phyloP scores from a whole-genome alignment of 2,113 vertebrate genomes.

The Galemys pyrenaicus region DNA sequence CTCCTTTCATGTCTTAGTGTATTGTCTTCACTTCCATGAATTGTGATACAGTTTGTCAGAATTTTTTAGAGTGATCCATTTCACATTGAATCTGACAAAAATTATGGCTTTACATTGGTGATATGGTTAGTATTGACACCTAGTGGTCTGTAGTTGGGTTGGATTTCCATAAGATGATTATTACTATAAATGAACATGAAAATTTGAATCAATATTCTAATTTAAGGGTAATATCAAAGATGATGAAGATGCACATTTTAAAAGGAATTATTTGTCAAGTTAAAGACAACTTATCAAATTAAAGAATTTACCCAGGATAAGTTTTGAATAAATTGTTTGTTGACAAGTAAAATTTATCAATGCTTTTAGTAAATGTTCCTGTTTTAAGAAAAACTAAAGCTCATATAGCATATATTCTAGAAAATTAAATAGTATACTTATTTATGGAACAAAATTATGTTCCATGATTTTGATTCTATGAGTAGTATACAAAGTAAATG shows the following conservation, averaged over 20 bases:
- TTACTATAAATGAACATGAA: slow-evolving; percentile 7
- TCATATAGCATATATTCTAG: slow-evolving; percentile 42
- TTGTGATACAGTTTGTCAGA: not conserved
- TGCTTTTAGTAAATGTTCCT: slow-evolving; percentile 46
- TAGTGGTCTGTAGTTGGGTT: not conserved
- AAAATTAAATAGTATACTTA: slow-evolving; percentile 64
- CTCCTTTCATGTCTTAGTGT: slow-evolving; percentile 24
- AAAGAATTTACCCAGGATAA: slow-evolving; percentile 47
- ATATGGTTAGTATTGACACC: not conserved
- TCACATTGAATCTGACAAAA: slow-evolving; percentile 63
- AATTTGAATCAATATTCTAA: slow-evolving; percentile 23
- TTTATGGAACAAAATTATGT: too few relatives aligned
- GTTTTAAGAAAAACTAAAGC: slow-evolving; percentile 55
- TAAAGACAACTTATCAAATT: not conserved
- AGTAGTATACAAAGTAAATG: slow-evolving; percentile 50
- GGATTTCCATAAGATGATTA: slow-evolving; percentile 10
- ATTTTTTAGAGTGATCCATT: slow-evolving; percentile 12
- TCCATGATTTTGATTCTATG: slow-evolving; percentile 62
- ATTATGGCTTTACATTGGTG: not conserved
- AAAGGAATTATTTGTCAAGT: not conserved
- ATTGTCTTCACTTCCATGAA: not conserved
- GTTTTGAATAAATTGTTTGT: slow-evolving; percentile 68
- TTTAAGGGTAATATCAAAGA: not conserved
- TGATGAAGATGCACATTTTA: not conserved
- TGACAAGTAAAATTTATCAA: slow-evolving; percentile 56